Conservation (phyloP, 2,888 invertebrate genomes). For the Erebia palarica region DNA sequence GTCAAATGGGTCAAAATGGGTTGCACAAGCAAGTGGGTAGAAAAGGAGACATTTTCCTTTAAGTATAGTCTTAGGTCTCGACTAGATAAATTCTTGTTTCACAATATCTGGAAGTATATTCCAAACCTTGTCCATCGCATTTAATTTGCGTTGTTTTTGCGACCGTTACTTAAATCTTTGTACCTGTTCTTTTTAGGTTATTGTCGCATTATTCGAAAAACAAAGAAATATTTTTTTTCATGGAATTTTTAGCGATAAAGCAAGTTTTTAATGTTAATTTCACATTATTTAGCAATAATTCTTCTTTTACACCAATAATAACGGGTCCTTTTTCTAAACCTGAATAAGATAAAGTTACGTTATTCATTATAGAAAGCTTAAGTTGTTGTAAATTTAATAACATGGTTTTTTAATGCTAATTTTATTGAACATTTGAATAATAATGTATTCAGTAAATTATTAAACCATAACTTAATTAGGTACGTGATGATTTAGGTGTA, state of each 20-base stretch:
- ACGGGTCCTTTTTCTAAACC: background rate
- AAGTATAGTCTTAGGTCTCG: too few relatives aligned
- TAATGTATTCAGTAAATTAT: slow-evolving; percentile 1
- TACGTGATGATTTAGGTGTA: background rate
- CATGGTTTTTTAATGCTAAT: slow-evolving; percentile 15
- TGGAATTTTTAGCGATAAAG: slow-evolving; percentile 8
- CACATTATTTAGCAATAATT: slow-evolving; percentile 6
- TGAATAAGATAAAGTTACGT: background rate
- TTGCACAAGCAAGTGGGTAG: too few relatives aligned
- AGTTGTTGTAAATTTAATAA: slow-evolving; percentile 8
- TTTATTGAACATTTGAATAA: slow-evolving; percentile 15
- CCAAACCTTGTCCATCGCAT: too few relatives aligned
- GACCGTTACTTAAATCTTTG: too few relatives aligned
- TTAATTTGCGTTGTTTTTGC: too few relatives aligned
- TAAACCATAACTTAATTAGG: background rate
- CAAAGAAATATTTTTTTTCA: background rate
- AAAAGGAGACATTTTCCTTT: too few relatives aligned
- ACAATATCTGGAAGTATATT: too few relatives aligned
- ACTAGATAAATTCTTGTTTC: too few relatives aligned
- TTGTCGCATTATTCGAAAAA: background rate
- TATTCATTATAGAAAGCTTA: slow-evolving; percentile 9
- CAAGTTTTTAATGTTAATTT: background rate
- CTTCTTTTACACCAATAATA: background rate
- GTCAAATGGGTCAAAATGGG: too few relatives aligned
- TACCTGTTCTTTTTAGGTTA: background rate